Conservation (phyloP, 2,113 vertebrate species). For the Xiphophorus hellerii region DNA sequence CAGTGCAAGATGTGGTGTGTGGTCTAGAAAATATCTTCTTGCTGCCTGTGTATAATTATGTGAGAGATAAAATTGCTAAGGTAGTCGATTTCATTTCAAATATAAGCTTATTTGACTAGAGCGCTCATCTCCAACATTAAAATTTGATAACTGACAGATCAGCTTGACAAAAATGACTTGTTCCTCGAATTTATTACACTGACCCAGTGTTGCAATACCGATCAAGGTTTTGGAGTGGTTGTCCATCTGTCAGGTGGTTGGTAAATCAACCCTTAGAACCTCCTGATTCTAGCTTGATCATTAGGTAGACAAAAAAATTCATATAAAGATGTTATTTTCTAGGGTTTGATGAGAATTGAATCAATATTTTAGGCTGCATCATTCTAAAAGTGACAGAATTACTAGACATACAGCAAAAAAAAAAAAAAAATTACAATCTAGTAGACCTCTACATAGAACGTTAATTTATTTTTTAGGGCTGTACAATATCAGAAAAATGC, state of each 20-base stretch:
- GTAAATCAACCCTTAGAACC: neutral
- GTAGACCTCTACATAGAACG: neutral
- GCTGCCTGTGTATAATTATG: neutral
- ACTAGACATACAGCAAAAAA: neutral
- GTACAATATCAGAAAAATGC: too few species aligned
- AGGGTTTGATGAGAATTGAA: constrained; percentile 15
- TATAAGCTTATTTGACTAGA: neutral
- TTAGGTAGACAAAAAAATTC: neutral
- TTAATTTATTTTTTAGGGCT: neutral
- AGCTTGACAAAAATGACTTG: neutral
- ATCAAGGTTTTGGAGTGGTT: neutral
- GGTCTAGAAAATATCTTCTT: constrained; percentile 3
- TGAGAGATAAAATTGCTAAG: neutral
- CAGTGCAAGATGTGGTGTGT: constrained; percentile 25
- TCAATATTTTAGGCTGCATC: constrained; percentile 4
- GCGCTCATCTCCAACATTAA: neutral
- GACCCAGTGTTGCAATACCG: too few species aligned
- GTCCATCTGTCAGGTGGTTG: neutral
- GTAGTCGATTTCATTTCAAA: neutral
- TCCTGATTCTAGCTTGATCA: neutral
- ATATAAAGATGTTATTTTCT: constrained; percentile 25
- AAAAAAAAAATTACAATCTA: neutral
- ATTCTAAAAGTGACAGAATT: constrained; percentile 5
- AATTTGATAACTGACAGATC: neutral
- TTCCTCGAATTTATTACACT: constrained; percentile 6